A percentile compares a stretch with the other conserved stretches of the same genome.
Evolutionary conservation across 1,140 invertebrate species (phyloP).

Genomic region (Piezodorus guildinii): DNA sequence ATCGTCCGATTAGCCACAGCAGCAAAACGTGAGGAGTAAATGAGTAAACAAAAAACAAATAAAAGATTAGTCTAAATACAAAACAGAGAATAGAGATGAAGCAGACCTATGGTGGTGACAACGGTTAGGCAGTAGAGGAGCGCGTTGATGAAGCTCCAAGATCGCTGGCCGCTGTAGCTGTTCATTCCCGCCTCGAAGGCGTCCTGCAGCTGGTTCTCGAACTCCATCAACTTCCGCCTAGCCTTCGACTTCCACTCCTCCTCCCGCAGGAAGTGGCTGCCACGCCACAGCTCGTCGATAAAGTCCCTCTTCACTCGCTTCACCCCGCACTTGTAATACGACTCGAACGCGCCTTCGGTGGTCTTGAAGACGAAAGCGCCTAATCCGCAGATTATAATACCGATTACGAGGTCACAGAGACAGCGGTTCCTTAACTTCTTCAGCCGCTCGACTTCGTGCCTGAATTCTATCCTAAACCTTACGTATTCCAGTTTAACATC

Average conservation of each 20-base stretch:
- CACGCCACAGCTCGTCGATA: constrained; percentile 64
- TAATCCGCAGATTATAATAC: constrained; percentile 61
- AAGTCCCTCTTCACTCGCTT: constrained; percentile 76
- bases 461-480: constrained; percentile 45
- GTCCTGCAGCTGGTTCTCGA: constrained; percentile 73
- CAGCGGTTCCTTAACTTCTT: constrained; percentile 50
- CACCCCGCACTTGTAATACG: constrained; percentile 76
- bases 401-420: constrained; percentile 47
- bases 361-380: constrained; percentile 65
- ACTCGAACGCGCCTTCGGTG: constrained; percentile 68
- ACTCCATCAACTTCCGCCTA: constrained; percentile 62
- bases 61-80: too few species aligned
- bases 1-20: too few species aligned
- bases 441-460: constrained; percentile 44
- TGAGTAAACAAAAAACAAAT: too few species aligned
- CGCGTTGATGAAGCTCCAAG: constrained; percentile 88
- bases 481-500: constrained; percentile 38
- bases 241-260: constrained; percentile 81
- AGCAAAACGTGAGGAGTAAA: too few species aligned
- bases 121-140: constrained; percentile 85
- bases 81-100: too few species aligned
- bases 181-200: constrained; percentile 70
- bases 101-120: constrained; percentile 81
- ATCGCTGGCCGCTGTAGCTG: constrained; percentile 66
- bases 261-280: constrained; percentile 65